These are phyloP conservation scores for Agrochola lychnidis DNA, from an alignment of 2,888 invertebrate genomes.

Conservation along the genomic window DNA sequence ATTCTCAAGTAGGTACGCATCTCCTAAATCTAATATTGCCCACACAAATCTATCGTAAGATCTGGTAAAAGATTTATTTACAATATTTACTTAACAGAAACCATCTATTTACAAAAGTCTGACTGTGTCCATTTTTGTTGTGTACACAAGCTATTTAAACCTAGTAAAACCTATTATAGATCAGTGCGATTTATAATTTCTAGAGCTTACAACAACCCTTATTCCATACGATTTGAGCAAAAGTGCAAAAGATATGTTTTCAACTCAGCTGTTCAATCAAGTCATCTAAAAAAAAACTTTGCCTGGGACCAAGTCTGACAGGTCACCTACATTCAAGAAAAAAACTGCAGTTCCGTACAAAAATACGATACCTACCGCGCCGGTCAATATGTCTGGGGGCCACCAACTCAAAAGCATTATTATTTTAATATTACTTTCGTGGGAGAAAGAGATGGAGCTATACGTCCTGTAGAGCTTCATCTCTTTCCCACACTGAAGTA, in stretches of 20 bases:
- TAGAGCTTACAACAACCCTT: constrained; percentile 5
- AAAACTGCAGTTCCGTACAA: background rate
- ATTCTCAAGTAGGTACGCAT: background rate
- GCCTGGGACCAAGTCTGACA: no score
- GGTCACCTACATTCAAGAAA: background rate
- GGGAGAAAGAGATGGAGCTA: no score
- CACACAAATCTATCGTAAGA: background rate
- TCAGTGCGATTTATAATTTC: constrained; percentile 25
- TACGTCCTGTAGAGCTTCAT: no score
- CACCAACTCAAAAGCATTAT: no score
- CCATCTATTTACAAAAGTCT: constrained; percentile 3
- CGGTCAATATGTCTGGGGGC: background rate
- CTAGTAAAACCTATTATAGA: background rate
- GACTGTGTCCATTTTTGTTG: background rate
- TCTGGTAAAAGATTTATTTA: no score
- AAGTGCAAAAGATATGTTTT: background rate
- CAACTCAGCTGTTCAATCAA: background rate
- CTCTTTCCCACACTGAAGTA: no score
- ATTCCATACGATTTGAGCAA: constrained; percentile 36
- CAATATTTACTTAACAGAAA: background rate
- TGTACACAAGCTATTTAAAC: background rate
- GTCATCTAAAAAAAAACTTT: background rate
- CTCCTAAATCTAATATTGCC: background rate
- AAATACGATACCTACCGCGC: background rate
- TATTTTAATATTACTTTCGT: no score